Percentiles rank a stretch among this genome's conserved stretches.
phyloP scores from a whole-genome alignment of 37 sponge, comb jelly and placozoan species.

The Lycopodina hypogea region DNA sequence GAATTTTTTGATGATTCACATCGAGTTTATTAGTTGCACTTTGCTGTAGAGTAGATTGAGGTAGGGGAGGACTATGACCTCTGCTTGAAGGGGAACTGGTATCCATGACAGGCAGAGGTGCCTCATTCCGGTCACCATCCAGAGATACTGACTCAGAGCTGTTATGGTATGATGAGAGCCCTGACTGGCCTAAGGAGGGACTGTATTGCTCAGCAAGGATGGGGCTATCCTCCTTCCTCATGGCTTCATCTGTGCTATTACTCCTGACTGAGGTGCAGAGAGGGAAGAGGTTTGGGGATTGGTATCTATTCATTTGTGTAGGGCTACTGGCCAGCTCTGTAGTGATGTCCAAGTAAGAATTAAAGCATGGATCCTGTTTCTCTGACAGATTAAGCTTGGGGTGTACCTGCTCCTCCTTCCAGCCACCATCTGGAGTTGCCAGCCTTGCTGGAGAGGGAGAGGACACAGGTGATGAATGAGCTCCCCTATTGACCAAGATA shows the following conservation, averaged over 20 bases:
- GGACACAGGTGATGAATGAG: constrained; percentile 3
- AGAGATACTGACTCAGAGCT: constrained; percentile 12
- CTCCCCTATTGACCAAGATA: neutral
- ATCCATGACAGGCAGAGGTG: neutral
- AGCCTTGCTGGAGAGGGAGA: too few relatives aligned
- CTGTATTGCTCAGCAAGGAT: neutral
- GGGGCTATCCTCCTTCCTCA: neutral
- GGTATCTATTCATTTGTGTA: neutral
- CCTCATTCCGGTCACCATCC: too few relatives aligned
- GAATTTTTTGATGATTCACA: neutral
- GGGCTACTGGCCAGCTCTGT: neutral
- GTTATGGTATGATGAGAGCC: neutral
- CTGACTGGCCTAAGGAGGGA: neutral
- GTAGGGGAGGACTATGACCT: neutral
- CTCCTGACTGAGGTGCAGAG: neutral
- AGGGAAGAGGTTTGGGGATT: neutral
- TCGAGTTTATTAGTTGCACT: neutral
- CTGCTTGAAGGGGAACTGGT: constrained; percentile 8
- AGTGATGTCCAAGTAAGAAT: neutral
- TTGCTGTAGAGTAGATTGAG: neutral
- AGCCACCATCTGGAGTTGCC: neutral
- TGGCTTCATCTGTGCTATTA: neutral
- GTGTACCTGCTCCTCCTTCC: neutral
- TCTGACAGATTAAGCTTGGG: neutral
- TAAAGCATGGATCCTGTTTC: neutral